A percentile compares a stretch with the other conserved stretches of the same genome.
phyloP scores from a whole-genome alignment of 2,888 invertebrate genomes.

The Scaptomyza parva region DNA sequence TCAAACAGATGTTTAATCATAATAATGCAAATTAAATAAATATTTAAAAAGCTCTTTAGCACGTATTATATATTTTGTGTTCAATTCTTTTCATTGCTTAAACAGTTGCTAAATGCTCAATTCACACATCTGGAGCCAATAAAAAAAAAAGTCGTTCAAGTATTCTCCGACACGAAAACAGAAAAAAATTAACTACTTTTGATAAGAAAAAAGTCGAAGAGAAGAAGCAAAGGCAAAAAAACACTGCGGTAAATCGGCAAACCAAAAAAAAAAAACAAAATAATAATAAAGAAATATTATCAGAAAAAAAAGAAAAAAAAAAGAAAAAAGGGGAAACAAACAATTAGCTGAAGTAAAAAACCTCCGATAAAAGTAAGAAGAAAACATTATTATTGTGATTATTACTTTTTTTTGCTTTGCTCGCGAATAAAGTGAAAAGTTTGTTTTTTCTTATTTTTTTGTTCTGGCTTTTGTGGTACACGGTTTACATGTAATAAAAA shows the following conservation, averaged over 20 bases:
- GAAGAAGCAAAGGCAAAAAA: conserved; percentile 1
- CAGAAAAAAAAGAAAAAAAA: conserved; percentile 10
- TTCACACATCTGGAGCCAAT: conserved; percentile 44
- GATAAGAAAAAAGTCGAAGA: conserved; percentile 16
- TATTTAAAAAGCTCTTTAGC: conserved; percentile 23
- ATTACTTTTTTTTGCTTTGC: neutral
- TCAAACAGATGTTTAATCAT: neutral
- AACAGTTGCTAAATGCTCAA: conserved; percentile 31
- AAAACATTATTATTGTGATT: conserved; percentile 4
- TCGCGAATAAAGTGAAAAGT: no score
- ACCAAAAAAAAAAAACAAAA: neutral
- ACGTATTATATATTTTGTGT: conserved; percentile 5
- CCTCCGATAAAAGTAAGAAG: conserved; percentile 26
- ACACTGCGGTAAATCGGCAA: conserved; percentile 19
- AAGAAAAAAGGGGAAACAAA: conserved; percentile 15
- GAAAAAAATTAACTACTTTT: neutral
- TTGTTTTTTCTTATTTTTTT: no score
- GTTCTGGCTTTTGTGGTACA: neutral
- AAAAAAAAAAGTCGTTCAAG: neutral
- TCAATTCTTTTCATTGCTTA: conserved; percentile 30
- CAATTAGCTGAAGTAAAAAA: conserved; percentile 24
- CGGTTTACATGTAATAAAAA: neutral
- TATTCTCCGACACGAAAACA: conserved; percentile 9
- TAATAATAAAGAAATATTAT: no score
- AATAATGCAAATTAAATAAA: conserved; percentile 27